Evolutionary conservation across 2,888 invertebrate species (phyloP), one percentile per base, ranked within the genome.

Genomic region (Acrobasis repandana): DNA sequence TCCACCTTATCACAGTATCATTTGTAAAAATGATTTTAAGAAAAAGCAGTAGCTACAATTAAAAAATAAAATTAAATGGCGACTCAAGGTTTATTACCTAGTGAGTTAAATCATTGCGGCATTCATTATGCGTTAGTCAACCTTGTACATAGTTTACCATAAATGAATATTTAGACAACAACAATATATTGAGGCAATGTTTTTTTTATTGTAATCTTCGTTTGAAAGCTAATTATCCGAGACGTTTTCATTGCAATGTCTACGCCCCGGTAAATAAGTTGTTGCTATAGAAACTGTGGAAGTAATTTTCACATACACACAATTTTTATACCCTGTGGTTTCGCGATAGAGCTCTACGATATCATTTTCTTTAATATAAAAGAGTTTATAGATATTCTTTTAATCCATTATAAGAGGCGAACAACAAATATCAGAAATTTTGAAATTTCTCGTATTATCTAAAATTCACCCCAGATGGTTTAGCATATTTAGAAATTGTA

Each of bases 161-260:
- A 77, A 72, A 80, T 83, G 77, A 82, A 82, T 83, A 83, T 81
- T 80, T 75, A 80, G 70, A 68, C 70, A 73, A 77, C 71, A 76
- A 76, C 52, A 60, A 54, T 52, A 52, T 20, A 46, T 16, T 51
- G 10, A 46, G 46, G 60, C 33, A 51, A 52, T 34, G 46, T 46
- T 43, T 54, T 38, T 52, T 51, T 60, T 71, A 68, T 75, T 74
- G 70, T 74, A 61, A 14, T 33, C 58, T 65, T 62, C 69, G 66
- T 75, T 73, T 70, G 62, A 63, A 69, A 72, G 72, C 64, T 65
- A 67, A 67, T 62, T 58, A 63, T 54, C 64, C 58, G 36, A 56
- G 58, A 54, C 47, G 49, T 51, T 56, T 59, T 58, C 58, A 58
- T 43, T 43, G 50, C 38, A 60, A 47, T 57, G 52, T 38, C 20